Evolutionary conservation across 2,888 invertebrate species (phyloP), one percentile per base, ranked within the genome.

Genomic region (Empis stercorea): DNA sequence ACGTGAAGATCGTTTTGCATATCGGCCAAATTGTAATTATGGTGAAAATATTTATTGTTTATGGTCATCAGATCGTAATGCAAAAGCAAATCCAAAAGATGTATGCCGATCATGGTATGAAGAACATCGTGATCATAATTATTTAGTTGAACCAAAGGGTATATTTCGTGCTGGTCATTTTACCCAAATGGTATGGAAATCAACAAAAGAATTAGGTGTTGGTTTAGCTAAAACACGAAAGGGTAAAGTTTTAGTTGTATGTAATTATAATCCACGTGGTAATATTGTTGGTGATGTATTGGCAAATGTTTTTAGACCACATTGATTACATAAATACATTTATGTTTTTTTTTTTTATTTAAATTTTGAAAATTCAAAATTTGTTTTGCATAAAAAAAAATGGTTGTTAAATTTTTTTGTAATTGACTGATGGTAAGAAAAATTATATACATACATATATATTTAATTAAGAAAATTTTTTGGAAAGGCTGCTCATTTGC

Each of bases 171-270:
- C 76, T 64, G 82, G 84, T 36, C 81, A 82, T 58, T 81, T 82
- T 60, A 78, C 79, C 1, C 85, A 87, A 64, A 74, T 86, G 48
- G 73, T 85, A 4, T 85, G 85, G 84, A 79, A 78, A 55, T 75
- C 72, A 44, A 79, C 78, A 50, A 75, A 72, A 43, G 78, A 82
- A 57, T 62, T 86, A 23, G 87, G 87, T 1, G 77, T 86, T 14
- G 86, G 81, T 3, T 73, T 80, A 60, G 80, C 84, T 1, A 74
- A 80, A 57, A 80, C 79, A 56, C 79, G 80, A 56, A 78, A 80
- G 45, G 89, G 87, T 1, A 84, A 84, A 62, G 76, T 86, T 2
- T 85, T 85, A 57, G 86, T 92, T 1, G 91, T 93, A 0, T 59
- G 57, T 32, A 59, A 57, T 51, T 60, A 60, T 49, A 52, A 56